These are phyloP conservation scores for Cheilosia pagana DNA, from an alignment of 2,888 invertebrate genomes.

Conservation along the genomic window DNA sequence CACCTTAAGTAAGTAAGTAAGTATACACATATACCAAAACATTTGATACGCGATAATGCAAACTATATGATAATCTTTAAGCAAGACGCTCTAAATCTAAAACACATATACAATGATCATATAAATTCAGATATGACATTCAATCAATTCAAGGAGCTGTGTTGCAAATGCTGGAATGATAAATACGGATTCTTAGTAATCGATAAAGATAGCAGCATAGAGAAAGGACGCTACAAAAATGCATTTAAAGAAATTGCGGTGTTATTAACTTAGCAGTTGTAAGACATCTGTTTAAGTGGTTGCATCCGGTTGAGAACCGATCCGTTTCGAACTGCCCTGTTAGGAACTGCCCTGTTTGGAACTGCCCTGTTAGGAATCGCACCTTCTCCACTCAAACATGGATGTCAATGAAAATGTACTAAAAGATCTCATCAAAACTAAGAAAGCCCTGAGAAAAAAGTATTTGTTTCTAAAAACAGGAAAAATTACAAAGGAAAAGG, in stretches of 20 bases:
- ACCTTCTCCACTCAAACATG: conserved; percentile 13
- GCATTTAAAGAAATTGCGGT: conserved; percentile 75
- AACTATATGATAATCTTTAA: conserved; percentile 80
- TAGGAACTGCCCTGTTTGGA: conserved; percentile 68
- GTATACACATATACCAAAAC: conserved; percentile 81
- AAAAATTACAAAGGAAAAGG: not conserved
- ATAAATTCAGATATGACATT: too few species aligned
- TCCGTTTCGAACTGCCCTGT: too few species aligned
- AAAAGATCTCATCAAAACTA: conserved; percentile 37
- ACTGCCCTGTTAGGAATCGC: conserved; percentile 73
- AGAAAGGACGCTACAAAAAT: conserved; percentile 76
- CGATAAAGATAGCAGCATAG: conserved; percentile 76
- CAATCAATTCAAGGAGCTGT: conserved; percentile 77
- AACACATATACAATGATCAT: conserved; percentile 73
- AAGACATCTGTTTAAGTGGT: too few species aligned
- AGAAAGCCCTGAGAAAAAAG: conserved; percentile 20
- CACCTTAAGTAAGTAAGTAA: too few species aligned
- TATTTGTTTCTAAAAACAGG: conserved; percentile 20
- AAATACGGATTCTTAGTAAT: too few species aligned
- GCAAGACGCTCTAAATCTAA: conserved; percentile 79
- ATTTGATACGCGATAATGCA: conserved; percentile 79
- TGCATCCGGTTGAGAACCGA: too few species aligned
- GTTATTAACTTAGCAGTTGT: not conserved
- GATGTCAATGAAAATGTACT: conserved; percentile 24
- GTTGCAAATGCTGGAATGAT: conserved; percentile 78